phyloP scores from a whole-genome alignment of 2,888 invertebrate species.

The Eristalinus sepulchralis region DNA sequence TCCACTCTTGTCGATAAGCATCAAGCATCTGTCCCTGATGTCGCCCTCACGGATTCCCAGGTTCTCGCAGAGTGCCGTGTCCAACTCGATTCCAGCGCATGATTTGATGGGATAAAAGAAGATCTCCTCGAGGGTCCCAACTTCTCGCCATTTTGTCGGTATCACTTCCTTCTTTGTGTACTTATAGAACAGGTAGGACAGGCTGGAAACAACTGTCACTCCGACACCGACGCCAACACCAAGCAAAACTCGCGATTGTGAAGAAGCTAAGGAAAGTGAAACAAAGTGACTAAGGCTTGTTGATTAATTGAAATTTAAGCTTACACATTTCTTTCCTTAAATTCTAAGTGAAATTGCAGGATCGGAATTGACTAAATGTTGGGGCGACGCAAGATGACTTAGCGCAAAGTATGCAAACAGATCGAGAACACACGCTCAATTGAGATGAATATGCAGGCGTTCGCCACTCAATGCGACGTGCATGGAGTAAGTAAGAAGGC shows the following conservation, averaged over 20 bases:
- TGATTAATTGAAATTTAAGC: background rate
- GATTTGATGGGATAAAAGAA: slow-evolving; percentile 78
- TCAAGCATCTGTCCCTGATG: slow-evolving; percentile 77
- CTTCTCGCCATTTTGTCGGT: slow-evolving; percentile 77
- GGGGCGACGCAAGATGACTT: background rate
- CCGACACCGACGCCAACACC: slow-evolving; percentile 74
- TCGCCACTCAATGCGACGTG: background rate
- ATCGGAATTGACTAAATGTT: too few species aligned
- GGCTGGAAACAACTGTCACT: slow-evolving; percentile 73
- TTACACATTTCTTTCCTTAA: background rate
- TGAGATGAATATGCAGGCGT: background rate
- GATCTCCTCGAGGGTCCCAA: slow-evolving; percentile 76
- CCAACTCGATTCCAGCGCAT: slow-evolving; percentile 75
- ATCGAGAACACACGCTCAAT: background rate
- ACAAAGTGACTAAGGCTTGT: background rate
- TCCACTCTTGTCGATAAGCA: slow-evolving; percentile 76
- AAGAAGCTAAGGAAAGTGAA: slow-evolving; percentile 13
- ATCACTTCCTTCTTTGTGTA: slow-evolving; percentile 74
- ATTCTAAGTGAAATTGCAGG: too few species aligned
- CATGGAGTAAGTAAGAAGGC: background rate
- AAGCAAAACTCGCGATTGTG: slow-evolving; percentile 3
- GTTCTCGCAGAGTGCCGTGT: slow-evolving; percentile 73
- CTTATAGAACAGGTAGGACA: slow-evolving; percentile 74
- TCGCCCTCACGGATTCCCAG: slow-evolving; percentile 75
- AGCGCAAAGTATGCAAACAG: background rate